Percentiles rank a stretch among this genome's conserved stretches.
Evolutionary conservation across 1,140 invertebrate genomes (phyloP).

Genomic region (Procambarus virginalis): DNA sequence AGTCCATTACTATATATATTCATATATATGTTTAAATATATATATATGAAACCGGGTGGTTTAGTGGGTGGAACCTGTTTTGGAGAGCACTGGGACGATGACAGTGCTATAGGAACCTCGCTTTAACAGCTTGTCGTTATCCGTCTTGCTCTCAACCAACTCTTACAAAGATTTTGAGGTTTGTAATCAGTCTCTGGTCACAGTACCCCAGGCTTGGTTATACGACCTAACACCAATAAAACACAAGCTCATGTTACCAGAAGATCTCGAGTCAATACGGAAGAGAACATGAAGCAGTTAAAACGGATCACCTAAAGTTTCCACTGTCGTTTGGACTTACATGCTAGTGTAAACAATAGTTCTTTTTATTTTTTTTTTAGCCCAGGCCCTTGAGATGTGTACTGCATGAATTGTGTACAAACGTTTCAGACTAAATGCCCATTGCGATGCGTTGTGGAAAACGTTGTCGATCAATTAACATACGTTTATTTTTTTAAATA

Average conservation of each 20-base stretch:
- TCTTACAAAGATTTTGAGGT: neutral
- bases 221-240: neutral
- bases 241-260: neutral
- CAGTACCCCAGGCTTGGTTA: neutral
- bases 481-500: conserved; percentile 51
- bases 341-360: conserved; percentile 50
- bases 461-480: conserved; percentile 43
- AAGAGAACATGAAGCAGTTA: conserved; percentile 16
- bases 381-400: conserved; percentile 58
- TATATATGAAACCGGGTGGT: conserved; percentile 65
- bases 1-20: conserved; percentile 62
- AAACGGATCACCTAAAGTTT: conserved; percentile 8
- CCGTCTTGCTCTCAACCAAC: conserved; percentile 27
- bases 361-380: conserved; percentile 17
- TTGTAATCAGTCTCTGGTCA: conserved; percentile 7
- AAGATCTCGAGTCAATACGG: conserved; percentile 12
- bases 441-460: conserved; percentile 58
- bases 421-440: conserved; percentile 63
- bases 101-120: conserved; percentile 33
- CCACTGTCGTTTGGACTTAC: conserved; percentile 47
- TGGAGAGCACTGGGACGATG: conserved; percentile 59
- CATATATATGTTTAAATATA: conserved; percentile 56
- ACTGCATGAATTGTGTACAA: conserved; percentile 56
- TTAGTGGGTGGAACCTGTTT: conserved; percentile 67
- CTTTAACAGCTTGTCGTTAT: conserved; percentile 5